A percentile compares a stretch with the other conserved stretches of the same genome.
Conservation (phyloP, 1,140 invertebrate species). For the Araneus ventricosus region DNA sequence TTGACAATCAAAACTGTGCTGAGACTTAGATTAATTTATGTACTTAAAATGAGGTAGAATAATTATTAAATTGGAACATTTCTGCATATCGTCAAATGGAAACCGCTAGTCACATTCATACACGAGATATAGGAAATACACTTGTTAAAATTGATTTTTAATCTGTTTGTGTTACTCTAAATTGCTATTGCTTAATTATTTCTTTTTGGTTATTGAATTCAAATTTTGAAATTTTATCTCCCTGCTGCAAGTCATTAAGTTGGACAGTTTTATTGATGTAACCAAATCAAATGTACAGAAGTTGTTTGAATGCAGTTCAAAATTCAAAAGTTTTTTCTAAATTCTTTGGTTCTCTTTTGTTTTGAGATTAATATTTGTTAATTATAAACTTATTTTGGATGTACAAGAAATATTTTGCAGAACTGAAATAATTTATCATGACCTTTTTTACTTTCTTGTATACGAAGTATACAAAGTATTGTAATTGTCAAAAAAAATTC, state of each 20-base stretch:
- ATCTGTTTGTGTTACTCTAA: background rate
- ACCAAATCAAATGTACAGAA: background rate
- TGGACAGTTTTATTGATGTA: background rate
- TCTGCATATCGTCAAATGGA: background rate
- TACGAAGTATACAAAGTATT: too few relatives aligned
- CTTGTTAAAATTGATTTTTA: background rate
- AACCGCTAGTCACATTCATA: slow-evolving; percentile 9
- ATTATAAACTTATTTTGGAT: background rate
- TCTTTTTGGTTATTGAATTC: background rate
- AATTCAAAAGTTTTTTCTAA: background rate
- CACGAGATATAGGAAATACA: background rate
- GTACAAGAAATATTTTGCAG: background rate
- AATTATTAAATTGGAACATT: background rate
- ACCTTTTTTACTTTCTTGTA: too few relatives aligned
- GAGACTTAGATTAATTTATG: background rate
- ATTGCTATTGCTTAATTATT: too few relatives aligned
- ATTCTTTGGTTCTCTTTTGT: background rate
- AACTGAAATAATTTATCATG: background rate
- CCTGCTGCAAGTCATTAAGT: slow-evolving; percentile 1
- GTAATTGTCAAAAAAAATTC: too few relatives aligned
- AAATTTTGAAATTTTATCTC: background rate
- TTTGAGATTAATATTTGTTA: slow-evolving; percentile 3
- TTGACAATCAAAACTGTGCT: slow-evolving; percentile 29
- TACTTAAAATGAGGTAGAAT: slow-evolving; percentile 46
- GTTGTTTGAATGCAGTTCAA: background rate